These are phyloP conservation scores for Ectropis crepuscularia DNA, from an alignment of 2,888 invertebrate species.

Conservation along the genomic window DNA sequence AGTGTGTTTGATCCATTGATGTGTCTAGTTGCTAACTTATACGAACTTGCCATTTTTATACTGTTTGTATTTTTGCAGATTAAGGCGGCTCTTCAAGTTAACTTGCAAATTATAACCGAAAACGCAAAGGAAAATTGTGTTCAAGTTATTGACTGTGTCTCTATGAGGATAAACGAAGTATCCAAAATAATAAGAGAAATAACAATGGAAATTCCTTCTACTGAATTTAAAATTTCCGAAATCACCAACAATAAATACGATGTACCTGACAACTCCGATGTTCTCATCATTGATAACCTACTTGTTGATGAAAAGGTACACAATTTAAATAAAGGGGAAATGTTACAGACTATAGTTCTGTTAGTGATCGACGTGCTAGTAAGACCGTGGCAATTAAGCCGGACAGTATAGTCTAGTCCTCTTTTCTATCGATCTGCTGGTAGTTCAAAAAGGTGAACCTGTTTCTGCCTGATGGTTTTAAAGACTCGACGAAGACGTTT, in stretches of 20 bases:
- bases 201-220: conserved; percentile 32
- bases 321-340: not conserved
- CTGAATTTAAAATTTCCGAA: conserved; percentile 36
- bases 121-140: conserved; percentile 45
- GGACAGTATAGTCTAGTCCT: too few species aligned
- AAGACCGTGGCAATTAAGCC: too few species aligned
- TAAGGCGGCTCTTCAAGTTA: conserved; percentile 53
- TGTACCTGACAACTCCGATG: conserved; percentile 40
- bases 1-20: too few species aligned
- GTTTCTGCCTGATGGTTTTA: too few species aligned
- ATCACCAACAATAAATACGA: conserved; percentile 31
- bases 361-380: not conserved
- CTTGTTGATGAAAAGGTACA: conserved; percentile 54
- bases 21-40: too few species aligned
- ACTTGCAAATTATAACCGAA: conserved; percentile 58
- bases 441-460: too few species aligned
- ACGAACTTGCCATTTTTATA: not conserved
- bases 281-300: conserved; percentile 55
- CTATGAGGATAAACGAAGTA: conserved; percentile 39
- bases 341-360: too few species aligned
- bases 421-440: too few species aligned
- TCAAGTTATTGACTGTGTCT: conserved; percentile 47
- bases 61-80: conserved; percentile 45
- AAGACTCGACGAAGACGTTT: too few species aligned
- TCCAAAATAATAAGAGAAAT: conserved; percentile 44